phyloP scores from a whole-genome alignment of 2,888 invertebrate genomes.

The Itoplectis maculator region DNA sequence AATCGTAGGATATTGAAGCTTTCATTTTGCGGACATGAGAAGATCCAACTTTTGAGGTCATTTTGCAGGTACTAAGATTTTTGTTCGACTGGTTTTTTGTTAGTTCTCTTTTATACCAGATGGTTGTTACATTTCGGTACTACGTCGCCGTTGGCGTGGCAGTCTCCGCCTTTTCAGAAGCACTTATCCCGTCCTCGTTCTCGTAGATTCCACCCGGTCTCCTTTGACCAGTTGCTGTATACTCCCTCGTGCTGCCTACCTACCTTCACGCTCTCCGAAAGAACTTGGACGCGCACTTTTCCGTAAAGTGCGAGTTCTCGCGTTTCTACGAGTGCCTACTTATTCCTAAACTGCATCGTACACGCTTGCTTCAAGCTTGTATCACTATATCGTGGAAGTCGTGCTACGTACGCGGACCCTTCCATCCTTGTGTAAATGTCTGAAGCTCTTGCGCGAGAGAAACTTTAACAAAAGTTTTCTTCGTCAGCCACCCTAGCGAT shows the following conservation, averaged over 20 bases:
- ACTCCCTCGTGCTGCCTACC: background rate
- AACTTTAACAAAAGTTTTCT: slow-evolving; percentile 64
- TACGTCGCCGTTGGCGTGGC: slow-evolving; percentile 9
- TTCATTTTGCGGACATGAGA: background rate
- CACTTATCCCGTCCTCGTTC: slow-evolving; percentile 42
- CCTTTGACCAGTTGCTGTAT: slow-evolving; percentile 12
- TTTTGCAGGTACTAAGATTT: background rate
- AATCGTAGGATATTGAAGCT: background rate
- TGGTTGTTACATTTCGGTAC: slow-evolving; percentile 20
- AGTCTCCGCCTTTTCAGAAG: slow-evolving; percentile 22
- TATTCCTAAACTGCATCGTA: slow-evolving; percentile 30
- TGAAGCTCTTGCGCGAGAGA: slow-evolving; percentile 45
- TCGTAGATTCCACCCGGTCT: slow-evolving; percentile 11
- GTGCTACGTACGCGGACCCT: slow-evolving; percentile 27
- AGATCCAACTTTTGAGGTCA: background rate
- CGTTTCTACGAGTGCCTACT: slow-evolving; percentile 38
- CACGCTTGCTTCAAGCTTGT: slow-evolving; percentile 6
- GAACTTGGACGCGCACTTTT: slow-evolving; percentile 40
- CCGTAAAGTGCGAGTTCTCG: slow-evolving; percentile 39
- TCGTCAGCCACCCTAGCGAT: slow-evolving; percentile 21
- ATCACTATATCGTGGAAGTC: background rate
- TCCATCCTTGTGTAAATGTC: slow-evolving; percentile 41
- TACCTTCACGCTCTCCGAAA: slow-evolving; percentile 24
- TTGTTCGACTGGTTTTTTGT: background rate
- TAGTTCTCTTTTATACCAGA: background rate